Base-by-base conservation (phyloP, 2,113 vertebrate species). In the Cavia porcellus region DNA sequence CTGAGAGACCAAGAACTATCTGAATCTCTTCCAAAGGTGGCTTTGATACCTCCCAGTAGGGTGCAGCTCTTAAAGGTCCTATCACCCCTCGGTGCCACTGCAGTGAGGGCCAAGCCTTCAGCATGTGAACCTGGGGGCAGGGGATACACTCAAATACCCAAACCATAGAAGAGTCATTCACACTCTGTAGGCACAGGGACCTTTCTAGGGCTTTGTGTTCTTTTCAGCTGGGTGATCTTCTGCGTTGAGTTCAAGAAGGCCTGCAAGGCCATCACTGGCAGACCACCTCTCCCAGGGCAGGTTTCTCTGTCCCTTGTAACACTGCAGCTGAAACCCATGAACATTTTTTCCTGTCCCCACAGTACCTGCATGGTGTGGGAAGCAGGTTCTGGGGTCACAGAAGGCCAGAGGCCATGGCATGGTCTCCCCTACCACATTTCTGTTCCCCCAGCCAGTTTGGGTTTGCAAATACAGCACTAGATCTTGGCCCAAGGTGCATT, bases 391-490 rank as follows among this genome's bases (percentile, higher is more conserved):
- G 74, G 66, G 80, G 91, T 86, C 66, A 83, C 38, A 1, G 89
- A 88, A 93, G 90, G 88, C 86, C 72, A 75, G 82, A 95, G 72
- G 62, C 85, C 45, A 66, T 12, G 5, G 59, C 42, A 62, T n/a
- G 4, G 47, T 42, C 72, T 81, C 61, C 32, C 19, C 13, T n/a
- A 8, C 1, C 42, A 74, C 52, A 75, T 83, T 89, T 96, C 86
- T 86, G 57, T 74, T 83, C 25, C 24, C 72, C 5, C 15, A 42
- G 35, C 14, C 47, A 42, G 22, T 89, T 72, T 45, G 70, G 19
- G 92, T 91, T 92, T 93, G 93, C 89, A 95, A 94, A 83, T 35
- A 28, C 35, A 94, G 68, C 82, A 62, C 17, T 87, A 68, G n/a
- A 83, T 79, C 68, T 91, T 94, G 68, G 66, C 80, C 42, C n/a